A percentile compares a stretch with the other conserved stretches of the same genome.
phyloP scores from a whole-genome alignment of 2,888 invertebrate genomes.

The Stenotaenia linearis region DNA sequence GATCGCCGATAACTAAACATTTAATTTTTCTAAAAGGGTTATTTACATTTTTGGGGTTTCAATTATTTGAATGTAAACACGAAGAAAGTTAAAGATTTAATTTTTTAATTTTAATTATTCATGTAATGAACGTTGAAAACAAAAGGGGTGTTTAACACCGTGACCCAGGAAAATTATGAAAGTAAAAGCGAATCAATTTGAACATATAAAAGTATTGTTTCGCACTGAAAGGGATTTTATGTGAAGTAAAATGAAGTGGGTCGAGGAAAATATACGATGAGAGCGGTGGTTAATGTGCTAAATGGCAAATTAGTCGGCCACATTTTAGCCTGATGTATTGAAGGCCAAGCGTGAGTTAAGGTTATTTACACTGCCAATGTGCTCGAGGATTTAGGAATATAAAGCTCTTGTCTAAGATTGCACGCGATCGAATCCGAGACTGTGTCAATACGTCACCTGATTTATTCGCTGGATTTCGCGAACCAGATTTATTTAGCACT shows the following conservation, averaged over 20 bases:
- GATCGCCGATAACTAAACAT: no score
- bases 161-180: no score
- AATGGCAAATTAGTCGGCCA: constrained; percentile 13
- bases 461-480: not conserved
- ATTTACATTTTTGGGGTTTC: no score
- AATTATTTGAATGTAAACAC: no score
- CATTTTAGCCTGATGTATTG: constrained; percentile 12
- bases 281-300: not conserved
- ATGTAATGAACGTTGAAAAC: no score
- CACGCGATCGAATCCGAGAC: constrained; percentile 7
- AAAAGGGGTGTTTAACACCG: no score
- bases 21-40: no score
- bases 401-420: constrained; percentile 24
- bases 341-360: constrained; percentile 12
- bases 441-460: constrained; percentile 18
- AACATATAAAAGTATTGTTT: no score
- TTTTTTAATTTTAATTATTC: no score
- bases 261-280: not conserved
- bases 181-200: no score
- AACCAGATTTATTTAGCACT: not conserved
- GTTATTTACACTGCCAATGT: constrained; percentile 20
- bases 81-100: no score
- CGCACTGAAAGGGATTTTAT: no score
- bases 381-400: constrained; percentile 23
- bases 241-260: not conserved